Percentiles rank a stretch among this genome's conserved stretches.
Evolutionary conservation across 2,797 vertebrate genomes (phyloP).

Genomic region (Coccyzus lansbergi): DNA sequence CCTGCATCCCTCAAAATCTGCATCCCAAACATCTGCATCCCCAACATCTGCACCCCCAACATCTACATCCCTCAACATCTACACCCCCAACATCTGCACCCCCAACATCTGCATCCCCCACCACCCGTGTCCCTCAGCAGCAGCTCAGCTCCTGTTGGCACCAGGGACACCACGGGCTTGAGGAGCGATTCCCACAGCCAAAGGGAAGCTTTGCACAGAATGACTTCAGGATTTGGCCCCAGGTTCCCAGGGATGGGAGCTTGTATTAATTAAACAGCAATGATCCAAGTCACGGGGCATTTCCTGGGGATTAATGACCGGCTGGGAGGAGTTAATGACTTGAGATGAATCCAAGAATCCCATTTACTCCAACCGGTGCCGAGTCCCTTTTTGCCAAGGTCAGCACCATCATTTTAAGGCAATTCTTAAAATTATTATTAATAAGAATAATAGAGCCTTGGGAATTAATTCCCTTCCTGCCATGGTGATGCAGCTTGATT

Average conservation of each 20-base stretch:
- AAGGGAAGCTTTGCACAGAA: not conserved
- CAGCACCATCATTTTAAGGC: not conserved
- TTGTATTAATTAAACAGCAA: not conserved
- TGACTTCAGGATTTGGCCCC: not conserved
- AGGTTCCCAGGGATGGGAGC: not conserved
- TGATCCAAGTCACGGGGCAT: not conserved
- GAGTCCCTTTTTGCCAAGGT: constrained; percentile 12
- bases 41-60: fast-evolving
- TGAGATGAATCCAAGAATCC: constrained; percentile 55
- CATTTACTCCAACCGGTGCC: constrained; percentile 28
- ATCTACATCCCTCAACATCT: fast-evolving
- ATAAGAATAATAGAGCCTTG: not conserved
- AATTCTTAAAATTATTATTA: not conserved
- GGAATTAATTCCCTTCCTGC: not conserved
- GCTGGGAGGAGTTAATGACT: constrained; percentile 32
- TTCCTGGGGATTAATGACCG: constrained; percentile 47
- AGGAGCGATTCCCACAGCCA: not conserved
- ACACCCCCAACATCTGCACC: no score
- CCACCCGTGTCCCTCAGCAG: not conserved
- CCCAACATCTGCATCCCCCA: fast-evolving
- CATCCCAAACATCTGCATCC: not conserved
- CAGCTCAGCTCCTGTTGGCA: fast-evolving
- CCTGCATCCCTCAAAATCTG: fast-evolving
- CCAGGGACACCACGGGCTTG: fast-evolving
- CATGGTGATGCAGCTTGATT: fast-evolving